These are phyloP conservation scores for Tangara arthus DNA, from an alignment of 2,797 vertebrate genomes.

Conservation along the genomic window DNA sequence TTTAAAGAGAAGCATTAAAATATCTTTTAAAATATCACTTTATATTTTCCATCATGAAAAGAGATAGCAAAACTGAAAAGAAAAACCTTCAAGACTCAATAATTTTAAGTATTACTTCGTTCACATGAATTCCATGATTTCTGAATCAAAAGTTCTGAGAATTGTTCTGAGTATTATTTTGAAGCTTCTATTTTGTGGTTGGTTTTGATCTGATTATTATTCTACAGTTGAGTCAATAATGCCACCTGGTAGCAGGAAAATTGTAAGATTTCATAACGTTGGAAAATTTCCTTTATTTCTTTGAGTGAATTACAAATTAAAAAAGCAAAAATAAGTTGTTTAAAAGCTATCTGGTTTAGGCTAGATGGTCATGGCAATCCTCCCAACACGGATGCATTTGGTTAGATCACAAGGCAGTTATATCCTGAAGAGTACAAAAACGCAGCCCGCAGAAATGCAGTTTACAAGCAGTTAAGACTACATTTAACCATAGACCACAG, in stretches of 20 bases:
- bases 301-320: neutral
- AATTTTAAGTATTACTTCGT: neutral
- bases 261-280: neutral
- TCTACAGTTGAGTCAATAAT: neutral
- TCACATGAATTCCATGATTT: neutral
- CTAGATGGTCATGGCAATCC: neutral
- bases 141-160: neutral
- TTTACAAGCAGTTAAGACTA: neutral
- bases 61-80: neutral
- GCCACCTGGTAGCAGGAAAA: neutral
- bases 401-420: neutral
- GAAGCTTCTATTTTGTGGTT: neutral
- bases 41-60: neutral
- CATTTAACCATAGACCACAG: neutral
- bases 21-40: neutral
- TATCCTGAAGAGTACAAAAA: neutral
- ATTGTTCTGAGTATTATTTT: neutral
- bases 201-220: neutral
- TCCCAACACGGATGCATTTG: accelerated
- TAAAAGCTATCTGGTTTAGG: neutral
- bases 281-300: neutral
- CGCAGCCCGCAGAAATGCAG: neutral
- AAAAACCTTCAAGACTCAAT: neutral
- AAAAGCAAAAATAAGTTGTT: neutral
- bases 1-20: neutral